These are phyloP conservation scores for Sebastes vulpes DNA, from an alignment of 2,797 vertebrate species.

Conservation along the genomic window DNA sequence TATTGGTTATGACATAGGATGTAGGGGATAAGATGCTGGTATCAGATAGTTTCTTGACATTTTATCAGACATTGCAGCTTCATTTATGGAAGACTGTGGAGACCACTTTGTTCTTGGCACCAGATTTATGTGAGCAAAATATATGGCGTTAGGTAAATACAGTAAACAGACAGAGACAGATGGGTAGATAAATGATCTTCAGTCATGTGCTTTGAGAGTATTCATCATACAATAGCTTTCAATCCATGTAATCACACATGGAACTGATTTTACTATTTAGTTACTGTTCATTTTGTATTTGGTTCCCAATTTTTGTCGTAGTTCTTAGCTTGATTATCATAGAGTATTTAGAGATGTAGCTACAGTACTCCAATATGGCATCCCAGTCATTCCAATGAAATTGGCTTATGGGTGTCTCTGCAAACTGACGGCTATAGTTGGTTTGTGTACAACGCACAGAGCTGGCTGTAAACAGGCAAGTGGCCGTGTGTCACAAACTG, in stretches of 20 bases:
- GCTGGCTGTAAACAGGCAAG: too few species aligned
- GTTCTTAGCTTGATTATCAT: not conserved
- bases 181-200: not conserved
- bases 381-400: not conserved
- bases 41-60: not conserved
- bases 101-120: not conserved
- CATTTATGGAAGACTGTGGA: not conserved
- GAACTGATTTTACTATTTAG: not conserved
- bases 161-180: not conserved
- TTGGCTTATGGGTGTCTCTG: not conserved
- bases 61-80: not conserved
- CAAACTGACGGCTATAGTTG: too few species aligned
- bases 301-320: not conserved
- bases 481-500: accelerated
- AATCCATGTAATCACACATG: not conserved
- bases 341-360: not conserved
- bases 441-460: too few species aligned
- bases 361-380: not conserved
- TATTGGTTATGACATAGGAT: not conserved
- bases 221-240: not conserved
- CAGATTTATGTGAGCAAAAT: not conserved
- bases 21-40: not conserved
- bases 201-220: not conserved
- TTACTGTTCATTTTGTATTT: not conserved
- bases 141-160: not conserved